Base-by-base conservation (phyloP, 2,113 vertebrate species). In the Vulpes lagopus region DNA sequence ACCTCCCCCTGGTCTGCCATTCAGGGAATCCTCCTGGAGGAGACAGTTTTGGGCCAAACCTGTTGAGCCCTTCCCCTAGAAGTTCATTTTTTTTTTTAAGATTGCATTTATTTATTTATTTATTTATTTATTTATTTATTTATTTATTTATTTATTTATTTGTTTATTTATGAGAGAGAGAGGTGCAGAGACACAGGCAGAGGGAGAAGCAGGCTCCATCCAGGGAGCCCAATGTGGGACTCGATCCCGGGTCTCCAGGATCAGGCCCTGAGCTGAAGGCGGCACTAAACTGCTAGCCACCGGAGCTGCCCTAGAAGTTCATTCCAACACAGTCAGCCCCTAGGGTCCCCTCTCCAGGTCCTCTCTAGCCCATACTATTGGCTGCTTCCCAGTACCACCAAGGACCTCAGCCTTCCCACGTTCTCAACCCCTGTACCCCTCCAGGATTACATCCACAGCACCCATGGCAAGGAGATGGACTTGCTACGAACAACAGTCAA, bases 401-500 rank as follows among this genome's bases (percentile, higher is more conserved):
- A 95, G 89, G 76, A 76, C n/a, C 49, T 5, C 38, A 49, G 12
- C 38, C 22, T 91, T 89, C 53, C 65, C 23, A 17, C 5, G 49
- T n/a, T 81, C 38, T 85, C 8, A 32, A 71, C 38, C 30, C 67
- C 57, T 51, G 6, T 95, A 5, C 74, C 43, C 83, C 87, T 89
- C 3, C 93, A 99, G 99, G 99, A 99, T 84, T 99, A 99, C 97
- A 99, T 99, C 30, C 99, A 99, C 98, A 99, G 99, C 67, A 98
- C 98, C 17, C 99, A 99, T 0, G 99, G 99, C 1, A 99, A 99
- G 98, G 99, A 99, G 97, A 99, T 99, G 98, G 99, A 99, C 83
- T 98, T 99, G 35, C 98, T 99, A 30, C 99, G 99, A 0, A 99
- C 99, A 92, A 99, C 99, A 0, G 99, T 99, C 27, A 99, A 99